Evolutionary conservation across 2,797 vertebrate genomes (phyloP), one percentile per base, ranked within the genome.

Genomic region (Steatocranus sp.): DNA sequence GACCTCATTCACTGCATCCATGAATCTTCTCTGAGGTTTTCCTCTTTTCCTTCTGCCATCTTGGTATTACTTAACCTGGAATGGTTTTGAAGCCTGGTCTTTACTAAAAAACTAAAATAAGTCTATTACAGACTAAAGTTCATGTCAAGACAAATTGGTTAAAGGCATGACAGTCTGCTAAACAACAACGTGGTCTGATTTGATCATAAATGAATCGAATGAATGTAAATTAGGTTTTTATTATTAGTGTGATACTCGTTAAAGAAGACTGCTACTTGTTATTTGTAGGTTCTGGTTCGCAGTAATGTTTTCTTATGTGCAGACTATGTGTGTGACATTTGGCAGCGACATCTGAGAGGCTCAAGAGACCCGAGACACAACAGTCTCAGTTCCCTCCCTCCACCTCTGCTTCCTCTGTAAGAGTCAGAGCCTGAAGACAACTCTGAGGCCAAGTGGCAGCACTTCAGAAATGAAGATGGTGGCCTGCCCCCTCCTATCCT

Each of bases 401-500:
- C 58, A 25, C 25, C 82, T 46, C 81, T 54, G 66, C 81, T 68
- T 2, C 68, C 51, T 74, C 80, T 14, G 66, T 73, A 25, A 70
- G 78, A 93, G 80, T 89, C 41, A 48, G 41, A 85, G 83, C 82
- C 81, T 89, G 93, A 95, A 94, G 91, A 86, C 75, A 27, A 78
- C 85, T 88, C 84, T 7, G 83, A 83, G 83, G 93, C 89, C 91
- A 93, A 92, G 90, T 95, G 94, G 95, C 95, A 95, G 82, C 84
- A 93, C 94, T 94, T 95, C 95, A 96, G 49, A 95, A 94, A 87
- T 87, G 87, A 82, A 94, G 90, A 91, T 83, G 85, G 91, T 75
- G 86, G 88, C 91, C 86, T 81, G 50, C 89, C 81, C 25, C 70
- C 81, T 79, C 79, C 81, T 75, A 38, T 82, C 77, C 80, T 48